Evolutionary conservation across 2,113 vertebrate genomes (phyloP).

Genomic region (Myotis brandtii): DNA sequence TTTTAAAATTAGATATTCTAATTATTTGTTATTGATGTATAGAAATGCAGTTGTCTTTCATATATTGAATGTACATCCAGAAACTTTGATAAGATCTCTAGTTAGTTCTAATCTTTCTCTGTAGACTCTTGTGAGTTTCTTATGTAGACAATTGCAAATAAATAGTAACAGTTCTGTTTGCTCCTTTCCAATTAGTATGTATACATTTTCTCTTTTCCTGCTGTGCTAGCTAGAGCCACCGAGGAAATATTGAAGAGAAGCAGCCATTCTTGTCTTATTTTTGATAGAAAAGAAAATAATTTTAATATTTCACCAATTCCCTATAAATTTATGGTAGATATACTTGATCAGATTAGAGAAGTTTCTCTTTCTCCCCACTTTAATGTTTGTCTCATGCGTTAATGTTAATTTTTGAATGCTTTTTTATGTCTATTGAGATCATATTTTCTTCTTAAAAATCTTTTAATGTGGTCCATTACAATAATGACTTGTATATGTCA

Average conservation of each 20-base stretch:
- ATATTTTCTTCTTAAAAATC: neutral
- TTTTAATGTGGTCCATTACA: neutral
- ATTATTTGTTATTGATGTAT: neutral
- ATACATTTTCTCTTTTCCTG: neutral
- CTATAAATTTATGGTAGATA: neutral
- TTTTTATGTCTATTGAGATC: constrained; percentile 23
- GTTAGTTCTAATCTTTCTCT: constrained; percentile 35
- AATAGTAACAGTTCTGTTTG: constrained; percentile 23
- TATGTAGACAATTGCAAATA: neutral
- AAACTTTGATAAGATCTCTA: neutral
- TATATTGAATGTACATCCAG: neutral
- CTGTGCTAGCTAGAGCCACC: neutral
- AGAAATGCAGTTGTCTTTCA: neutral
- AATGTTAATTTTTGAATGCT: neutral
- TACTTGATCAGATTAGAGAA: neutral
- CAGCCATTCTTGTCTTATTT: constrained; percentile 7
- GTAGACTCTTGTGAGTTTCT: neutral
- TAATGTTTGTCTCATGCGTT: neutral
- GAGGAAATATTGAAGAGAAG: constrained; percentile 9
- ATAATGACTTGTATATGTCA: neutral
- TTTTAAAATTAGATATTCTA: constrained; percentile 46
- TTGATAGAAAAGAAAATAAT: constrained; percentile 35
- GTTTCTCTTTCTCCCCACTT: neutral
- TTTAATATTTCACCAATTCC: neutral
- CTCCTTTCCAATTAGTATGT: neutral